These are phyloP conservation scores for Danio tinwini DNA, from an alignment of 2,797 vertebrate species.

Conservation along the genomic window DNA sequence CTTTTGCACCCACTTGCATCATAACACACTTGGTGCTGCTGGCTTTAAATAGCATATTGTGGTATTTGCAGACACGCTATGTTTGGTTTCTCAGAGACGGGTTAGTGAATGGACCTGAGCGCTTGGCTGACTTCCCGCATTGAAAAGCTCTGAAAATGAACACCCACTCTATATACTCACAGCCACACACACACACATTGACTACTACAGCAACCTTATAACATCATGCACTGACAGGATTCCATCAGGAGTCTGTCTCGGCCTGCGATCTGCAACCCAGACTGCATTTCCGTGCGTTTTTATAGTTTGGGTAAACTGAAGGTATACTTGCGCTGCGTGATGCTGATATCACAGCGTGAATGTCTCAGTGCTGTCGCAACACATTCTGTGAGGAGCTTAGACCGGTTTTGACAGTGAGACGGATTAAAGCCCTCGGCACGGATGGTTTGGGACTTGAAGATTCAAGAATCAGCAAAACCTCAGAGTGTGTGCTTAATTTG, in stretches of 20 bases:
- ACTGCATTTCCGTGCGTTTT: background rate
- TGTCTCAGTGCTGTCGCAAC: constrained; percentile 25
- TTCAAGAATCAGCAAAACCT: background rate
- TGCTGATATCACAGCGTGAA: constrained; percentile 14
- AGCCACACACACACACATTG: constrained; percentile 34
- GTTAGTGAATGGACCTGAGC: constrained; percentile 52
- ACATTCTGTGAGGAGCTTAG: constrained; percentile 15
- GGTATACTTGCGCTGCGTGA: constrained; percentile 15
- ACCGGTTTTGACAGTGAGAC: constrained; percentile 4
- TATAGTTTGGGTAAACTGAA: constrained; percentile 19
- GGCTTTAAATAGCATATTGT: constrained; percentile 41
- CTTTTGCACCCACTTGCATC: constrained; percentile 61
- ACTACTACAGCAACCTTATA: constrained; percentile 30
- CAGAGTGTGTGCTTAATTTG: background rate
- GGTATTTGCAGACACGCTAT: constrained; percentile 34
- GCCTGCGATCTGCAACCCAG: constrained; percentile 3
- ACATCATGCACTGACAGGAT: constrained; percentile 39
- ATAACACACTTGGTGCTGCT: constrained; percentile 22
- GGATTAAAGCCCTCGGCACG: background rate
- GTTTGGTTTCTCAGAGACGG: constrained; percentile 38
- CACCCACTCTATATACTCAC: constrained; percentile 34
- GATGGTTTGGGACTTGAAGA: background rate
- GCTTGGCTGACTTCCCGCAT: constrained; percentile 44
- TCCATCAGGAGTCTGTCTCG: background rate
- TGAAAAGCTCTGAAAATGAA: constrained; percentile 40